These are phyloP conservation scores for Podarcis siculus DNA, from an alignment of 2,797 vertebrate species.

Conservation along the genomic window DNA sequence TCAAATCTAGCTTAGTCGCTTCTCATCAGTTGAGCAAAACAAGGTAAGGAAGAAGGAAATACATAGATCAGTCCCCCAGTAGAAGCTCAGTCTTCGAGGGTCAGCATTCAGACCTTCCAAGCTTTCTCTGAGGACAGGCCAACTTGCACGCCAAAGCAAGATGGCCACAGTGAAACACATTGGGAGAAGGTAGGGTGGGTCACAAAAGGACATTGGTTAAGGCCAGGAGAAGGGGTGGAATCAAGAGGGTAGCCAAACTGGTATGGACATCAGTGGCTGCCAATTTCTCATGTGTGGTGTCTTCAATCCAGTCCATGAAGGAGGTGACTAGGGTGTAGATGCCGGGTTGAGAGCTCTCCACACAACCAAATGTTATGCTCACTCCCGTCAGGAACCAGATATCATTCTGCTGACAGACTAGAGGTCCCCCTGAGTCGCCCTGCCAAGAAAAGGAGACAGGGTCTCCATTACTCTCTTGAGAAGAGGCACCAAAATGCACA, in stretches of 20 bases:
- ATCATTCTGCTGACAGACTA: constrained; percentile 75
- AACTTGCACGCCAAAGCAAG: not conserved
- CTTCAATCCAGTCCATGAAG: constrained; percentile 72
- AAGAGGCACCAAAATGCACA: not conserved
- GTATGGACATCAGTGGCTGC: not conserved
- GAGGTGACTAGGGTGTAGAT: constrained; percentile 76
- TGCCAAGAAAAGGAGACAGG: constrained; percentile 38
- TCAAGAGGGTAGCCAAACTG: not conserved
- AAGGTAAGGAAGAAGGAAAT: not conserved
- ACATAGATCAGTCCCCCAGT: not conserved
- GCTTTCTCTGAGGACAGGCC: too few relatives aligned
- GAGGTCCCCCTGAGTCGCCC: constrained; percentile 83
- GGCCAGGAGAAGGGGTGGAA: not conserved
- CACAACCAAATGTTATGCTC: constrained; percentile 83
- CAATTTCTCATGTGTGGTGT: not conserved
- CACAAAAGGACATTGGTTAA: not conserved
- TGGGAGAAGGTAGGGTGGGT: not conserved
- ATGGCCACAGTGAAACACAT: not conserved
- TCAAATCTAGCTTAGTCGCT: too few relatives aligned
- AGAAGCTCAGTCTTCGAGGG: too few relatives aligned
- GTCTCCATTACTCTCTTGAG: not conserved
- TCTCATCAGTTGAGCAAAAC: too few relatives aligned
- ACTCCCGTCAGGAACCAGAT: constrained; percentile 76
- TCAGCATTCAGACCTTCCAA: too few relatives aligned
- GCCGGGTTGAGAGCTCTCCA: constrained; percentile 72